Evolutionary conservation across 2,888 invertebrate species (phyloP), one percentile per base, ranked within the genome.

Genomic region (Caprella mutica): DNA sequence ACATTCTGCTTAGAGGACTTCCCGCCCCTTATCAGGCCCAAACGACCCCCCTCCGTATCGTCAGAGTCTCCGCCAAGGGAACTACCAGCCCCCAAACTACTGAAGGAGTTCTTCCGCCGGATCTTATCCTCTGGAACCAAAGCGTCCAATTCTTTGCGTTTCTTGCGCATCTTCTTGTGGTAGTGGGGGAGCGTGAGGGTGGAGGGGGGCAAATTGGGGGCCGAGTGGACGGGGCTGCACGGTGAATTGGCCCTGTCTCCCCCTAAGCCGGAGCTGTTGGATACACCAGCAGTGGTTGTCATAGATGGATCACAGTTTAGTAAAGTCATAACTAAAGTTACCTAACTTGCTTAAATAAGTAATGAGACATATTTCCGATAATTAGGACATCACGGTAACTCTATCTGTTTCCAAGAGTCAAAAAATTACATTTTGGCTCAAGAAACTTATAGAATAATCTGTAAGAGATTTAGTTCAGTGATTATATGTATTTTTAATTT

Each of bases 81-180:
- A 19, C 59, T 57, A n/a, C 57, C 57, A 46, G 58, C 62, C 44
- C 58, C 58, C 21, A 54, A 56, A 2, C 58, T 59, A 14, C 55
- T 51, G n/a, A 58, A 54, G 38, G 63, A 54, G 14, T 57, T 56
- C 52, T 63, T 63, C n/a, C 63, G 57, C 8, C 63, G 59, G 9
- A 63, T 51, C 29, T 63, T 63, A 30, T 63, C 63, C 55, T 63
- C 63, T 12, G 59, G 48, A 5, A 63, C 63, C 5, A 63, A 55
- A 8, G 63, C 63, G 43, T 59, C 63, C 29, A 63, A 52, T 33
- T 63, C 63, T 55, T 63, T 63, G 38, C 63, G 56, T 57, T 63
- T 63, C 21, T 59, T 56, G n/a, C 63, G 56, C 8, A 59, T 55
- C 35, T 63, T 63, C 43, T 63, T 63, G 55, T 61, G 61, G 12